Evolutionary conservation across 2,888 invertebrate species (phyloP).

Genomic region (Melikaiella ostensackeni): DNA sequence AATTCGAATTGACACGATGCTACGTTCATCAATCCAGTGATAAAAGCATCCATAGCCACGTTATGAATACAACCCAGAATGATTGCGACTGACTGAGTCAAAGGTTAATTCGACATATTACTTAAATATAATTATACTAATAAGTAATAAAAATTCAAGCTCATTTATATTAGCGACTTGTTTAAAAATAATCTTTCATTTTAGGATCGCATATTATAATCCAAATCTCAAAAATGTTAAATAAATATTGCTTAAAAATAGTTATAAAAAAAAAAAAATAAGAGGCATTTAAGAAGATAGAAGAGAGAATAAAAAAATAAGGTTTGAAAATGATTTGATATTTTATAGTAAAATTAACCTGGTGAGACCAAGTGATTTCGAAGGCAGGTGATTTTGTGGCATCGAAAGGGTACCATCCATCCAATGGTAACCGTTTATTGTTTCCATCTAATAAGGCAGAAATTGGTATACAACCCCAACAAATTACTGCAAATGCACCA

Average conservation of each 20-base stretch:
- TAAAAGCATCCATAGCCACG: constrained; percentile 64
- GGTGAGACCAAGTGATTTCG: constrained; percentile 61
- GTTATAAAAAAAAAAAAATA: too few species aligned
- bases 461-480: constrained; percentile 61
- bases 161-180: not conserved
- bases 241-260: not conserved
- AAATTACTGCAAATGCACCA: constrained; percentile 55
- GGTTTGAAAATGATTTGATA: not conserved
- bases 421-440: constrained; percentile 58
- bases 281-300: not conserved
- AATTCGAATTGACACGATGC: constrained; percentile 66
- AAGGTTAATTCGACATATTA: not conserved
- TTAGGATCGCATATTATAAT: not conserved
- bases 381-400: constrained; percentile 59
- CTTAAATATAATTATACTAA: not conserved
- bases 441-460: constrained; percentile 51
- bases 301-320: not conserved
- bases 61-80: constrained; percentile 62
- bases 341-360: constrained; percentile 39
- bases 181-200: not conserved
- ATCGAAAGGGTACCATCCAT: constrained; percentile 68
- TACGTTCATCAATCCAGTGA: constrained; percentile 62
- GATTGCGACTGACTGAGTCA: constrained; percentile 48
- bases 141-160: not conserved
- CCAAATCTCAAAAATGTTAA: not conserved